Evolutionary conservation across 2,888 invertebrate species (phyloP), one percentile per base, ranked within the genome.

Genomic region (Acronicta psi): DNA sequence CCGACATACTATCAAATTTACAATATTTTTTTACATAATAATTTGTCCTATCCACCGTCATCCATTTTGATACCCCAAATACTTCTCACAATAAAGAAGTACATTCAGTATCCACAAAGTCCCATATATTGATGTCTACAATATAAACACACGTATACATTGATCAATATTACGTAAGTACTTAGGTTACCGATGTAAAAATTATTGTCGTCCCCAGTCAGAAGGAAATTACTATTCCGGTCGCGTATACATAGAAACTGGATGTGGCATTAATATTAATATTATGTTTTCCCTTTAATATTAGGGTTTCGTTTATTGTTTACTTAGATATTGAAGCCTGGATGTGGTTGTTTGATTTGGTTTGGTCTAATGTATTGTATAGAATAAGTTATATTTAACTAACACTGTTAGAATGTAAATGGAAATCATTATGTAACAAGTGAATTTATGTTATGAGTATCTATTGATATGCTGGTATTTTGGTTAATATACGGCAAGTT

Each of bases 191-290:
- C 61, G 64, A 77, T 78, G 84, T 83, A 81, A 85, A 87, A 86
- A 82, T 81, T 84, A 85, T 86, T 84, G 82, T 84, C 80, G 72
- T 79, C 71, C 75, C 75, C 81, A 80, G 79, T 82, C 82, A 82
- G 85, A 81, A 86, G 87, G 85, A 87, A 86, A 91, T 91, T 90
- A 88, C 88, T 87, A 88, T 91, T 86, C 87, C 81, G 79, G 63
- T 78, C 79, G 66, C 77, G 77, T 77, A 60, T 53, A 59, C 57
- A 70, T 50, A 71, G 57, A 66, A 52, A 66, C 82, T 82, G 77
- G 82, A 86, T 80, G 77, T 56, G 84, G 57, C 69, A 78, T 80
- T 81, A 79, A 79, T 83, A 81, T 79, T 81, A 79, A 77, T 80
- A 78, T 79, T 80, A 77, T 79, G 73, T 73, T 73, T 59, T 75